phyloP scores from a whole-genome alignment of 2,797 vertebrate genomes.

The Loriculus beryllinus region DNA sequence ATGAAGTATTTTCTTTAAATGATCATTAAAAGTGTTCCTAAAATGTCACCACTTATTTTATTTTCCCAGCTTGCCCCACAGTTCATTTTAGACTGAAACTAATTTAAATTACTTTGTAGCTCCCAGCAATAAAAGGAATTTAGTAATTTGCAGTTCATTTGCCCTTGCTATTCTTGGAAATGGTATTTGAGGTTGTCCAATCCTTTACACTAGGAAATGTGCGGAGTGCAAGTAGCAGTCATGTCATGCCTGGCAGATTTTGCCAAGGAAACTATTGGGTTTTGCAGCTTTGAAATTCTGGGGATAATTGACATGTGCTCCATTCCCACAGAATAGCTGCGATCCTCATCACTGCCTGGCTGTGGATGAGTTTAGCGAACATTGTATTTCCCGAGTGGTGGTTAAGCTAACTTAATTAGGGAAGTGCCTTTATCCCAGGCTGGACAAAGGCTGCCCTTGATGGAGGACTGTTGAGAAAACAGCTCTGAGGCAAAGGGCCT shows the following conservation, averaged over 20 bases:
- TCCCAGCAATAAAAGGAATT: constrained; percentile 66
- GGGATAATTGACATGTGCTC: constrained; percentile 51
- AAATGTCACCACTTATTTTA: constrained; percentile 55
- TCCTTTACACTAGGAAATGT: constrained; percentile 34
- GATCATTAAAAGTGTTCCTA: constrained; percentile 51
- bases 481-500: neutral
- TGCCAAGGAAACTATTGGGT: constrained; percentile 56
- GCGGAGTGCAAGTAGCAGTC: neutral
- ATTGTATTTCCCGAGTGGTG: constrained; percentile 40
- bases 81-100: constrained; percentile 51
- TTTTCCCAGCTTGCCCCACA: constrained; percentile 51
- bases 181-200: constrained; percentile 32
- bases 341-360: neutral
- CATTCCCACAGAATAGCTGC: constrained; percentile 41
- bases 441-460: constrained; percentile 38
- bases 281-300: constrained; percentile 56
- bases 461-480: neutral
- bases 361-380: constrained; percentile 28
- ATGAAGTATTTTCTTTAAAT: constrained; percentile 42
- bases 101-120: constrained; percentile 68
- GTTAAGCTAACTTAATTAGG: constrained; percentile 58
- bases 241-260: constrained; percentile 57
- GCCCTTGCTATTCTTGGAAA: constrained; percentile 57
- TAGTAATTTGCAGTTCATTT: constrained; percentile 60
- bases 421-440: constrained; percentile 50